Evolutionary conservation across 2,888 invertebrate genomes (phyloP), one percentile per base, ranked within the genome.

Genomic region (Pyrochroa serraticornis): DNA sequence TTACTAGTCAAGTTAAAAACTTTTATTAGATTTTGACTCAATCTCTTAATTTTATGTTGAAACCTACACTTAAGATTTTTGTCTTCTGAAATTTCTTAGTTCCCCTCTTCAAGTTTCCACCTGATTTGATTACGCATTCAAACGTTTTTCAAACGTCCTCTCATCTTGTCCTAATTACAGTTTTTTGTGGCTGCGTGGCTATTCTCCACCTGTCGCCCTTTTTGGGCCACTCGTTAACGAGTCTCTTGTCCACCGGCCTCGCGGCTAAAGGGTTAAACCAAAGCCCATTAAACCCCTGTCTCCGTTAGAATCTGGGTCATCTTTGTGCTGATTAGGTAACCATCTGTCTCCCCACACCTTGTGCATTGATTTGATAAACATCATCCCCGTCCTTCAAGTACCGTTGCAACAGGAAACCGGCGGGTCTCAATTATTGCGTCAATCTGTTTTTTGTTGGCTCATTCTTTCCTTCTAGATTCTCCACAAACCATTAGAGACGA

Each of bases 311-410:
- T 60, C 48, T 65, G 59, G 65, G 65, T 65, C 65, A 65, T 58
- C 57, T 59, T 41, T 46, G 44, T 38, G 47, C 49, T 54, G 49
- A 46, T 53, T 49, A 55, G 53, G 42, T 42, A 38, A 60, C 58
- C 66, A 67, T 67, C 64, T 66, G 66, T 61, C 60, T 36, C 7
- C 48, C 50, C 65, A 64, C 61, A 64, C 61, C 66, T 64, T 64
- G 63, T 64, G 63, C 61, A 44, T 48, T 56, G 66, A 64, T 64
- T 64, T 59, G 53, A 46, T 47, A 37, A 55, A 55, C 48, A 56
- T 45, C 56, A 49, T 36, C 56, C 56, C 49, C 45, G 44, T 30
- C 39, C 35, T 45, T 45, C 44, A 31, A 22, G 37, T 56, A 44
- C 56, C 56, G 56, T 56, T 56, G 49, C 38, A 35, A 48, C 54